phyloP scores from a whole-genome alignment of 2,888 invertebrate genomes.

The Choreutis nemorana region DNA sequence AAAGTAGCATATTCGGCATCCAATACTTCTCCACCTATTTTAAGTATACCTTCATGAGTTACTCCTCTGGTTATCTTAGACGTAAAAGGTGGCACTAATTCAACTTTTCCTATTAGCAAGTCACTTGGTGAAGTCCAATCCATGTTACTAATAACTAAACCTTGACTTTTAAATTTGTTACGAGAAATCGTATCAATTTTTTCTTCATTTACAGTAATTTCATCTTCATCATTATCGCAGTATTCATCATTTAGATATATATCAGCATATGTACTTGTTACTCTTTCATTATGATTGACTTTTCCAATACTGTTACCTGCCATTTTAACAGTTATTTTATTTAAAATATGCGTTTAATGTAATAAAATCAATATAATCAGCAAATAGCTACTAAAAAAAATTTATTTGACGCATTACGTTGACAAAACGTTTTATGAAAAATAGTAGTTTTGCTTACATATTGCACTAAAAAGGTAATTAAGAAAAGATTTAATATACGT shows the following conservation, averaged over 20 bases:
- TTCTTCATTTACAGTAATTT: conserved; percentile 5
- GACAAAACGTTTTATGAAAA: too few relatives aligned
- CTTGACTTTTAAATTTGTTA: conserved; percentile 4
- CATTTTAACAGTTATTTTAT: conserved; percentile 15
- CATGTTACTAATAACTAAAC: conserved; percentile 10
- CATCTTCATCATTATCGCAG: conserved; percentile 15
- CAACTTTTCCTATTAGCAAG: conserved; percentile 34
- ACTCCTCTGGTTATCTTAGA: conserved; percentile 48
- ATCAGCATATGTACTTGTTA: conserved; percentile 42
- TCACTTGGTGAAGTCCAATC: conserved; percentile 54
- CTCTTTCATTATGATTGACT: conserved; percentile 23
- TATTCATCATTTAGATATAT: conserved; percentile 32
- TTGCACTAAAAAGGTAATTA: too few relatives aligned
- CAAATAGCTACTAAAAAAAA: too few relatives aligned
- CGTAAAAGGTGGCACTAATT: conserved; percentile 47
- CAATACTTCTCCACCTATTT: conserved; percentile 37
- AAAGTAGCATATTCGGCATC: conserved; percentile 28
- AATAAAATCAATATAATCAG: too few relatives aligned
- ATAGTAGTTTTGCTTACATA: too few relatives aligned
- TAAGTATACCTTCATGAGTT: conserved; percentile 47
- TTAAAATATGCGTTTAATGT: too few relatives aligned
- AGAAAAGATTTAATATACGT: too few relatives aligned
- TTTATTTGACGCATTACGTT: too few relatives aligned
- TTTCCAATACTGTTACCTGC: conserved; percentile 23
- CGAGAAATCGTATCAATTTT: conserved; percentile 4